Percentiles rank a stretch among this genome's conserved stretches.
Evolutionary conservation across 2,888 invertebrate species (phyloP).

Genomic region (Himalopsyche kuldschensis): DNA sequence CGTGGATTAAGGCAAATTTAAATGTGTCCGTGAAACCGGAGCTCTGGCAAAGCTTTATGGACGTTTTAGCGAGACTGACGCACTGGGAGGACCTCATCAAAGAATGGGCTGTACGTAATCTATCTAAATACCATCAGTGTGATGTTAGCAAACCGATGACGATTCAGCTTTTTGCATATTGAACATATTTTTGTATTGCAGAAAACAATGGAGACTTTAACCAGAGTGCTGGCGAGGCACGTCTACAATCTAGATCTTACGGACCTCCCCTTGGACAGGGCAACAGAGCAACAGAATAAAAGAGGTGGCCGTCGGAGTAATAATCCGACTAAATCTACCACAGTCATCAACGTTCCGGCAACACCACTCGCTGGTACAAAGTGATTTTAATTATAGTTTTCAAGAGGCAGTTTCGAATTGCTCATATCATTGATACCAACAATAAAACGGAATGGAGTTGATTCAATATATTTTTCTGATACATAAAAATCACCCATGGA

Average conservation of each 20-base stretch:
- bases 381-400: not conserved
- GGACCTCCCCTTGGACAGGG: conserved; percentile 78
- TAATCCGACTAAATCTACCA: conserved; percentile 28
- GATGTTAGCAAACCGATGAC: not conserved
- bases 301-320: conserved; percentile 57
- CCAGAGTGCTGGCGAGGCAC: conserved; percentile 90
- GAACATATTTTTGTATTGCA: conserved; percentile 45
- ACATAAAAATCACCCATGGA: no score
- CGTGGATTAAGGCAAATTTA: conserved; percentile 97
- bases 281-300: conserved; percentile 78
- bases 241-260: conserved; percentile 92
- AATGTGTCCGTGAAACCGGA: conserved; percentile 87
- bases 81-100: conserved; percentile 93
- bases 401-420: conserved; percentile 27
- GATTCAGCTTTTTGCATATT: not conserved
- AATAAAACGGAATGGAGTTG: no score
- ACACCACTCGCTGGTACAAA: conserved; percentile 28
- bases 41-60: conserved; percentile 92
- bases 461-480: no score
- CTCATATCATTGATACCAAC: not conserved
- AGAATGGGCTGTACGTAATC: conserved; percentile 86
- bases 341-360: conserved; percentile 20
- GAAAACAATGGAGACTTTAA: conserved; percentile 97
- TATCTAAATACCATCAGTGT: not conserved
- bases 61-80: conserved; percentile 83